These are phyloP conservation scores for Apteryx mantelli DNA, from an alignment of 2,113 vertebrate genomes.

Conservation along the genomic window DNA sequence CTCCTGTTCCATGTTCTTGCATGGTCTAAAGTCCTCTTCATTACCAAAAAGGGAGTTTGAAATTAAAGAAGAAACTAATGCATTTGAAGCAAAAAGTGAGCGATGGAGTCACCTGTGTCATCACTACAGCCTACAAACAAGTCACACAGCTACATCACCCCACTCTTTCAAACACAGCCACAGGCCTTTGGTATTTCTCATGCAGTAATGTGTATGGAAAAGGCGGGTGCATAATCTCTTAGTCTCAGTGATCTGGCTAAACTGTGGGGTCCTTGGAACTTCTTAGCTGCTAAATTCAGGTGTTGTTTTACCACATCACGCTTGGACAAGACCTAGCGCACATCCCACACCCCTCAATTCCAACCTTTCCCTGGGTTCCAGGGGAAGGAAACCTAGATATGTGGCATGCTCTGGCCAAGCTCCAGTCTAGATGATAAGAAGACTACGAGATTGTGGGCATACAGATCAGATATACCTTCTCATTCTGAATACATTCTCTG, in stretches of 20 bases:
- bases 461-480: neutral
- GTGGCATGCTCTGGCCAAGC: neutral
- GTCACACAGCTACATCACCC: neutral
- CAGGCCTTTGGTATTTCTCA: neutral
- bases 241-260: neutral
- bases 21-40: neutral
- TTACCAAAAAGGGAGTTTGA: neutral
- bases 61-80: neutral
- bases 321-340: neutral
- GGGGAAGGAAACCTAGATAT: neutral
- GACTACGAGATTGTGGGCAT: neutral
- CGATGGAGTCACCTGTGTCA: neutral
- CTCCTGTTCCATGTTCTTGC: neutral
- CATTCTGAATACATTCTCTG: neutral
- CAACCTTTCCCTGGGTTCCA: neutral
- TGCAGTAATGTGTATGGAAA: neutral
- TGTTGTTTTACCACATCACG: neutral
- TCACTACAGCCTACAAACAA: neutral
- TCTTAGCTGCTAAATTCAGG: neutral
- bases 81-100: neutral
- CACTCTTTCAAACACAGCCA: neutral
- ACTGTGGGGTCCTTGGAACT: neutral
- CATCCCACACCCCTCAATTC: neutral
- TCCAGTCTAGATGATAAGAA: neutral
- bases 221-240: neutral